These are phyloP conservation scores for Promerops cafer DNA, from an alignment of 2,113 vertebrate genomes.

Conservation along the genomic window DNA sequence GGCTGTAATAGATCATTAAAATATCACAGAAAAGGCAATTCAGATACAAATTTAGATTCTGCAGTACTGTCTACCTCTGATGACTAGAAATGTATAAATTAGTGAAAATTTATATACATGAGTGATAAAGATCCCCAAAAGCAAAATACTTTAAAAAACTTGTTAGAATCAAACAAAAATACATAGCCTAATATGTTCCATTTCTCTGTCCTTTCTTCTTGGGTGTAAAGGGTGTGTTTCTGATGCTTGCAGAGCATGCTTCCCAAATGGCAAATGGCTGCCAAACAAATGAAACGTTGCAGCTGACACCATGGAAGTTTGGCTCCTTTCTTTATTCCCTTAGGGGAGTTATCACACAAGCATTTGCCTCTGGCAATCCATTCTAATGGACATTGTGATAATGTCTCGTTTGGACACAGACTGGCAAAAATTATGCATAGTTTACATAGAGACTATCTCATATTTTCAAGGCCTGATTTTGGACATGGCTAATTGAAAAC, in stretches of 20 bases:
- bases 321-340: background rate
- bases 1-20: background rate
- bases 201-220: background rate
- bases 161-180: background rate
- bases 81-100: background rate
- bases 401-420: background rate
- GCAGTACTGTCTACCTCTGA: background rate
- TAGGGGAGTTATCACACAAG: background rate
- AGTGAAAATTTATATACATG: background rate
- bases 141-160: background rate
- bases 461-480: background rate
- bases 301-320: background rate
- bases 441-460: background rate
- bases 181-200: background rate
- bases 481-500: background rate
- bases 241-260: background rate
- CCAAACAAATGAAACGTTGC: background rate
- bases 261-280: background rate
- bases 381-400: background rate
- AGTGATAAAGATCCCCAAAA: background rate
- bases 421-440: background rate
- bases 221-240: background rate
- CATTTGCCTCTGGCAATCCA: constrained; percentile 10
- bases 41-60: background rate
- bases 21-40: background rate